These are phyloP conservation scores for Ascaphus truei DNA, from an alignment of 2,113 vertebrate genomes.

Conservation along the genomic window DNA sequence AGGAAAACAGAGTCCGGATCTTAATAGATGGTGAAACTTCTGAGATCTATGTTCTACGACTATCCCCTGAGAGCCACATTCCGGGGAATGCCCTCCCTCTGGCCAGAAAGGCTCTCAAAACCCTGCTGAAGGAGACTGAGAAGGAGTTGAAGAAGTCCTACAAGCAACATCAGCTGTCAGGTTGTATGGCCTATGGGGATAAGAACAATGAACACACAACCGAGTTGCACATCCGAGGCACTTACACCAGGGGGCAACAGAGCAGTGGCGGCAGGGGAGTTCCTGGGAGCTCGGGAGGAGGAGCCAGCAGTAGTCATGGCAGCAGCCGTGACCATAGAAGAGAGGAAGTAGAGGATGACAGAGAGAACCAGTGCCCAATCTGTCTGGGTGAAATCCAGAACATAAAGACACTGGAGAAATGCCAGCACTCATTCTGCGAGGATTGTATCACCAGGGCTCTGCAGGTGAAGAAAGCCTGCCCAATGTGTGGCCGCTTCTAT, in stretches of 20 bases:
- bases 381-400: constrained; percentile 90
- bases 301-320: constrained; percentile 62
- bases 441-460: constrained; percentile 87
- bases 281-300: constrained; percentile 58
- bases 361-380: constrained; percentile 81
- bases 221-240: constrained; percentile 68
- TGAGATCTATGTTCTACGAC: constrained; percentile 88
- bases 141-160: constrained; percentile 70
- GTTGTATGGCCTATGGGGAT: constrained; percentile 79
- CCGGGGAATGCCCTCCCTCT: constrained; percentile 46
- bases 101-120: constrained; percentile 60
- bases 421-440: constrained; percentile 85
- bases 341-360: constrained; percentile 70
- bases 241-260: constrained; percentile 54
- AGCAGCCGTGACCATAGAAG: constrained; percentile 58
- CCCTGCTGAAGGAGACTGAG: constrained; percentile 62
- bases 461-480: constrained; percentile 87
- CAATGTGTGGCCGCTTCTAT: constrained; percentile 89
- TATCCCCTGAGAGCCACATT: constrained; percentile 68
- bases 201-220: constrained; percentile 77
- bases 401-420: constrained; percentile 83
- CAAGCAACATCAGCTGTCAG: constrained; percentile 72
- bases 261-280: constrained; percentile 60
- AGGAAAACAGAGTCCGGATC: constrained; percentile 81
- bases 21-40: constrained; percentile 87